Evolutionary conservation across 1,140 invertebrate species (phyloP), one percentile per base, ranked within the genome.

Genomic region (Nymphalis io): DNA sequence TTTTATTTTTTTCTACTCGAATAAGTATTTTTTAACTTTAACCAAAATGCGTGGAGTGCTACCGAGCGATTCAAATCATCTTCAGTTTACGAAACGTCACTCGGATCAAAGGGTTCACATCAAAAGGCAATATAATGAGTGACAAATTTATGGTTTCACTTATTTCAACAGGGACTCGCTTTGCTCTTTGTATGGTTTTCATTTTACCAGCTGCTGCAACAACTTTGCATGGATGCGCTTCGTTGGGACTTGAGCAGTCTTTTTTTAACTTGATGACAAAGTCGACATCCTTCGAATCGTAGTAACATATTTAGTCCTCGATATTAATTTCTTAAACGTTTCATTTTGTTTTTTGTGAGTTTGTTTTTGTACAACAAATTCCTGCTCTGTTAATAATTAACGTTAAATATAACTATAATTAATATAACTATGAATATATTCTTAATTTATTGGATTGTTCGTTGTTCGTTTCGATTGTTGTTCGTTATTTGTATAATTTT

Each of bases 81-180:
- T 72, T 76, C 76, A 78, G 87, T 83, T 82, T 88, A 87, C 81
- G 71, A 72, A 77, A 83, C 82, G 84, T 85, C 83, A 85, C 70
- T 75, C 72, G 83, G 74, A 85, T 89, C 85, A 89, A 88, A 89
- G 85, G 61, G 68, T 65, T 75, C 62, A 86, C 80, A 80, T 88
- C 85, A 88, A 87, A 89, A 80, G 73, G 65, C 60, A 75, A 65
- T 74, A 69, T 76, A 80, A 80, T 78, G 71, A 74, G 64, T 62
- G 60, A 71, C 78, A 76, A 79, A 74, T 61, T 74, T 79, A 68
- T 70, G 75, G 77, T 33, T 76, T 70, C 73, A 64, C 27, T 60
- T 55, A 60, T 60, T 71, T 68, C 15, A 12, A 27, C 38, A 48
- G 15, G 68, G 66, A 62, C 20, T 58, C 46, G 72, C 68, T 62